Base-by-base conservation (phyloP, 2,888 invertebrate species). In the Drosophila picticornis region DNA sequence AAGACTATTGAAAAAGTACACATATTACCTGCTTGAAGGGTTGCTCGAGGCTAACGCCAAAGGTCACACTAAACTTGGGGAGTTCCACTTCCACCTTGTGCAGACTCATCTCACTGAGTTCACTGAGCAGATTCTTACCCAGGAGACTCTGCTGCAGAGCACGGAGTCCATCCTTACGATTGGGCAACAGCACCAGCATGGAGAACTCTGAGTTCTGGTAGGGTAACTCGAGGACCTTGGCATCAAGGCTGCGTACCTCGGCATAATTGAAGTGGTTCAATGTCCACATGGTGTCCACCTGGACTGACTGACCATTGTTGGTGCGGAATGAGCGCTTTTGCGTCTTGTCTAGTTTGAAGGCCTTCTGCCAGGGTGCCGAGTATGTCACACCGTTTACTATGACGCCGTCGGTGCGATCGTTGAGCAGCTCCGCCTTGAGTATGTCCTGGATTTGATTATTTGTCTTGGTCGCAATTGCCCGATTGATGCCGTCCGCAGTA, bases 61-160 rank as follows among this genome's bases (percentile, higher is more conserved):
- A 95, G 92, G 97, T 96, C 55, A 97, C 95, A 92, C 96, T 97
- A 92, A 98, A 98, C 93, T 96, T 97, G 13, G 98, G 98, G 59
- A 98, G 89, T 22, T 94, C 94, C 22, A 97, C 94, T 69, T 95
- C 93, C 2, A 97, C 96, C 91, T 96, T 95, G 0, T 93, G 93
- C 0, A 88, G 81, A 63, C 85, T 88, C 94, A 95, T 58, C 0
- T 75, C 94, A 25, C 93, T 91, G 0, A 94, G 91, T 31, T 96
- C 88, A 13, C 94, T 94, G 0, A 92, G 89, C 48, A 96, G 90
- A 67, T 95, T 94, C 72, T 95, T 94, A 27, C 92, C 93, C 0
- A 94, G 94, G 60, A 97, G 90, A 85, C 95, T 96, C 60, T 94
- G 90, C 84, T 97, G 94, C 56, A 97, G 91, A 0, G 93, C 93